Percentiles rank a stretch among this genome's conserved stretches.
Conservation (phyloP, 2,888 invertebrate species). For the Scrobipalpa costella region DNA sequence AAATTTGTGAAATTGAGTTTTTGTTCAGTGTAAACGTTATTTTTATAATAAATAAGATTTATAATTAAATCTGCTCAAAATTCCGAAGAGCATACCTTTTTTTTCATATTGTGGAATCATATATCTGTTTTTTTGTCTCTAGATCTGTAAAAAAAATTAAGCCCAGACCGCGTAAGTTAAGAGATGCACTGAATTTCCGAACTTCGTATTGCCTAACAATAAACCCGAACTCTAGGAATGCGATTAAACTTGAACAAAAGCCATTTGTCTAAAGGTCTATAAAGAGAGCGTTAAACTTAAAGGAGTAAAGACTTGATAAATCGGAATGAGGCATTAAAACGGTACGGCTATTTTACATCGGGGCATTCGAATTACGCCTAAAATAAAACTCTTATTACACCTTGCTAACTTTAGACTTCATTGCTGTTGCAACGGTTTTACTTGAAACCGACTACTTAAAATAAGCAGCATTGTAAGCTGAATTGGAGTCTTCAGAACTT, state of each 20-base stretch:
- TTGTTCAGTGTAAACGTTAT: too few species aligned
- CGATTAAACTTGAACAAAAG: slow-evolving; percentile 26
- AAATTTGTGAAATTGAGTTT: too few species aligned
- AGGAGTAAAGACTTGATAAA: slow-evolving; percentile 20
- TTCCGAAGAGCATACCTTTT: too few species aligned
- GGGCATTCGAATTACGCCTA: not conserved
- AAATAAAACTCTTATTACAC: not conserved
- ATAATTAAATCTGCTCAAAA: too few species aligned
- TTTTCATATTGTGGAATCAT: too few species aligned
- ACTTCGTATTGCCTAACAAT: slow-evolving; percentile 9
- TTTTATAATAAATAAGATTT: too few species aligned
- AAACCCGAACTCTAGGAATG: slow-evolving; percentile 16
- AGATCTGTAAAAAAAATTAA: not conserved
- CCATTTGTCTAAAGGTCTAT: slow-evolving; percentile 27
- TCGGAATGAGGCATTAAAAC: slow-evolving; percentile 17
- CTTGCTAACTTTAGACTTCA: too few species aligned
- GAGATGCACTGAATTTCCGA: not conserved
- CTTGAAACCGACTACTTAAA: too few species aligned
- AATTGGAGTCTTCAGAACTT: too few species aligned
- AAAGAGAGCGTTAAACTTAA: slow-evolving; percentile 27
- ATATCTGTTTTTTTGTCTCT: not conserved
- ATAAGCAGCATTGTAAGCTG: too few species aligned
- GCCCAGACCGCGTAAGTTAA: not conserved
- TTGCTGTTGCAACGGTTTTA: too few species aligned
- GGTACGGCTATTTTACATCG: slow-evolving; percentile 7